Evolutionary conservation across 2,113 vertebrate genomes (phyloP).

Genomic region (Atractosteus spatula): DNA sequence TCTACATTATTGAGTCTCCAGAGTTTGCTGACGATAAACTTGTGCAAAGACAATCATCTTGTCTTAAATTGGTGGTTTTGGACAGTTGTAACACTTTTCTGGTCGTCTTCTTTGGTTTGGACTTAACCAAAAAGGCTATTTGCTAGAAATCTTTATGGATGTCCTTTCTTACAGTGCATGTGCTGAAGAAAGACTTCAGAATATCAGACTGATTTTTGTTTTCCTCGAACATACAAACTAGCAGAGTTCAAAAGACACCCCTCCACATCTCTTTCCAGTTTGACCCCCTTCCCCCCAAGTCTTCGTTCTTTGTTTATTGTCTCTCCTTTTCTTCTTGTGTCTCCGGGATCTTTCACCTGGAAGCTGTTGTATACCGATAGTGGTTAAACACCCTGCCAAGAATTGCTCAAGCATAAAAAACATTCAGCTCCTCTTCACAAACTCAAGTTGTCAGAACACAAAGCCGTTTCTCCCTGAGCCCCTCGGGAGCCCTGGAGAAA

Average conservation of each 20-base stretch:
- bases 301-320: conserved; percentile 13
- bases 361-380: conserved; percentile 46
- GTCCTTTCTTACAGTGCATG: too few species aligned
- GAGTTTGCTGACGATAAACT: background rate
- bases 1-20: background rate
- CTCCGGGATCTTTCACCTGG: conserved; percentile 54
- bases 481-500: conserved; percentile 64
- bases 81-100: too few species aligned
- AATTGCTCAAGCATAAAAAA: conserved; percentile 54
- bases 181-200: too few species aligned
- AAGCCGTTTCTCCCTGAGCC: conserved; percentile 61
- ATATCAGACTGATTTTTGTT: conserved; percentile 4
- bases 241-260: conserved; percentile 6
- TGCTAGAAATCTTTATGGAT: too few species aligned
- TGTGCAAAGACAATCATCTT: too few species aligned
- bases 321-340: conserved; percentile 15
- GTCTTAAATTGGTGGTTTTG: too few species aligned
- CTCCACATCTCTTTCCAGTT: background rate
- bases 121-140: too few species aligned
- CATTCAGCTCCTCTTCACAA: conserved; percentile 44
- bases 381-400: conserved; percentile 60
- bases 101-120: too few species aligned
- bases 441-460: conserved; percentile 62
- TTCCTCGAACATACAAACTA: conserved; percentile 13
- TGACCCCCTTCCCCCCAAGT: background rate